phyloP scores from a whole-genome alignment of 2,888 invertebrate species.

The Sisyra nigra region DNA sequence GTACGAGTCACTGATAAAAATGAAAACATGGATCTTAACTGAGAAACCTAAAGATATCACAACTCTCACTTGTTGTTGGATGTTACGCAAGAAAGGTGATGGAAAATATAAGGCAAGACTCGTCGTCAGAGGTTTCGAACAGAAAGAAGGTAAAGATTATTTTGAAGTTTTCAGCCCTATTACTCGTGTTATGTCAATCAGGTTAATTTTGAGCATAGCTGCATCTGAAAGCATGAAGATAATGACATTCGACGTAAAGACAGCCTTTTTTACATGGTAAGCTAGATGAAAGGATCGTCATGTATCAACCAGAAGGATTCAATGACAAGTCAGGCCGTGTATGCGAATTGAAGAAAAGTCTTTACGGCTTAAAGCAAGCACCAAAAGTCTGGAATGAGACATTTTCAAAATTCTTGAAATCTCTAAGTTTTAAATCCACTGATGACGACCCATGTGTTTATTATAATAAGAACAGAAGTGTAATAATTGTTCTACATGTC shows the following conservation, averaged over 20 bases:
- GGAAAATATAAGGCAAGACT: conserved; percentile 5
- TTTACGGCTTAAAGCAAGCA: conserved; percentile 19
- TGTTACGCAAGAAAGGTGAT: neutral
- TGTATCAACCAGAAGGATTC: conserved; percentile 17
- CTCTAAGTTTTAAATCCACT: conserved; percentile 13
- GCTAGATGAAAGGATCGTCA: conserved; percentile 13
- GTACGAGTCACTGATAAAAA: neutral
- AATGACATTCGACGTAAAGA: conserved; percentile 10
- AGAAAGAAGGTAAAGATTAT: neutral
- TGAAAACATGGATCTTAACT: neutral
- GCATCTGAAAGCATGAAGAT: conserved; percentile 12
- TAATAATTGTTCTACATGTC: conserved; percentile 13
- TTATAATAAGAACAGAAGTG: conserved; percentile 13
- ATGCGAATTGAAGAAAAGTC: conserved; percentile 14
- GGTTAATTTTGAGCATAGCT: conserved; percentile 14
- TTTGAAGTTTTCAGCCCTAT: neutral
- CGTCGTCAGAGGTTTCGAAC: neutral
- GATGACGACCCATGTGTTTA: conserved; percentile 18
- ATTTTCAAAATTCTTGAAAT: conserved; percentile 14
- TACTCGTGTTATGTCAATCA: neutral
- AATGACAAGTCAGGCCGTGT: conserved; percentile 7
- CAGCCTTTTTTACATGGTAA: neutral
- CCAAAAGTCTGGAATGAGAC: conserved; percentile 17
- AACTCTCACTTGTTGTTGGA: neutral
- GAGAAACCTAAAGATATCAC: neutral